Evolutionary conservation across 2,888 invertebrate species (phyloP).

Genomic region (Sussaba pulchella): DNA sequence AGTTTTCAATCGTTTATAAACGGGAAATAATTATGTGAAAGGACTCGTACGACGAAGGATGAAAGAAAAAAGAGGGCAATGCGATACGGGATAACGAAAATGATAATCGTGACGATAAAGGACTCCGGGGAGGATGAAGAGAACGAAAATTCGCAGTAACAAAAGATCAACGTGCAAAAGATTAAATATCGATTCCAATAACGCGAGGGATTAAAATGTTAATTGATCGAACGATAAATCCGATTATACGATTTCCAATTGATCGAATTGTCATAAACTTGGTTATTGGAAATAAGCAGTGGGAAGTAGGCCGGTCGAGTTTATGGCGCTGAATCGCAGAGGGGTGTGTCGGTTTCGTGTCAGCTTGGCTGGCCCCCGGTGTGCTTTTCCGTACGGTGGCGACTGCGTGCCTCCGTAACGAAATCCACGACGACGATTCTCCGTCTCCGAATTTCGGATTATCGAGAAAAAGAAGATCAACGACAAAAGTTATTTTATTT

Average conservation of each 20-base stretch:
- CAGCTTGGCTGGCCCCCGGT: slow-evolving; percentile 25
- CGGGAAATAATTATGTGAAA: no score
- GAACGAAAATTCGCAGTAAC: slow-evolving; percentile 16
- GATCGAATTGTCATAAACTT: no score
- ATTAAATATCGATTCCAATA: no score
- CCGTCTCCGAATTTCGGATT: slow-evolving; percentile 32
- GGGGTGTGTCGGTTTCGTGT: slow-evolving; percentile 66
- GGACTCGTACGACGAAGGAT: background rate
- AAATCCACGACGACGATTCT: background rate
- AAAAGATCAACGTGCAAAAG: no score
- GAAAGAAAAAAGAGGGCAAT: slow-evolving; percentile 37
- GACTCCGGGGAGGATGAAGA: slow-evolving; percentile 18
- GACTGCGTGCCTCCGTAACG: background rate
- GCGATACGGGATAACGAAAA: slow-evolving; percentile 45
- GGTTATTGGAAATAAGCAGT: no score
- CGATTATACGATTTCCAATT: no score
- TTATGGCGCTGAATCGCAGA: slow-evolving; percentile 66
- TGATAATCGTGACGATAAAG: background rate
- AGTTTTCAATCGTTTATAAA: no score
- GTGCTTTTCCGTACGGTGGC: slow-evolving; percentile 18
- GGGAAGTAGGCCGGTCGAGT: slow-evolving; percentile 64
- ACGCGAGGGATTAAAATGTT: no score
- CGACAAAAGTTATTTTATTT: no score
- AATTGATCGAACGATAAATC: no score
- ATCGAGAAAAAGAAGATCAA: no score